Base-by-base conservation (phyloP, 1,140 invertebrate species). In the Drosophila bipectinata region DNA sequence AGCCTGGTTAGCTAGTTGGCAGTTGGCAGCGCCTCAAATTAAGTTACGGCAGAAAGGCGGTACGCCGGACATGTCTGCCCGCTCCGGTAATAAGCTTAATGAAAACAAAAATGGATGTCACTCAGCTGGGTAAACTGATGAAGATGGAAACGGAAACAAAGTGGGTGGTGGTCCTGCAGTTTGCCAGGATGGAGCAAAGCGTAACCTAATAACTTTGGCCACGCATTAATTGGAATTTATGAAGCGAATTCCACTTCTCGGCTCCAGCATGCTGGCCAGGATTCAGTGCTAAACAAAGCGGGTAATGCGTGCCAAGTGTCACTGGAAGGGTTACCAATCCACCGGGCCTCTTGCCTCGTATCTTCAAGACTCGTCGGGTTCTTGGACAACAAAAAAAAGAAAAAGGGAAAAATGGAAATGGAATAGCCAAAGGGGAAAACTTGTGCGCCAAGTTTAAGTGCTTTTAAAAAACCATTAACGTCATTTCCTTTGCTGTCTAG, bases 381-480 rank as follows among this genome's bases (percentile, higher is more conserved):
- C 26, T 28, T 28, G 26, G 26, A 7, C 26, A 28, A 28, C 26
- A 28, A 28, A 7, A 32, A 32, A 9, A 8, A 10, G 2, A 34
- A 37, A 30, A 69, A 14, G 21, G 60, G 52, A 45, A 26, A 56
- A 57, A 45, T 21, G 53, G 6, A 45, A 57, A 30, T 57, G 39
- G 54, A 44, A 28, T 45, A 44, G 54, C 37, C 37, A 58, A 37
- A 51, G n/a, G n/a, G 66, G 37, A 12, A 44, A 28, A 59, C 64
- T 88, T 75, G 80, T 79, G 66, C 62, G 79, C 66, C 75, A 72
- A 87, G 78, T 88, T 87, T 83, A 89, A 87, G 83, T 87, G 83
- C 83, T 87, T 87, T 87, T 87, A 88, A 88, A 87, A 87, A 89
- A 87, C 83, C 83, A 87, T 87, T 87, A 87, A 88, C 72, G 84